phyloP scores from a whole-genome alignment of 2,113 vertebrate genomes.

The Urocitellus parryii region DNA sequence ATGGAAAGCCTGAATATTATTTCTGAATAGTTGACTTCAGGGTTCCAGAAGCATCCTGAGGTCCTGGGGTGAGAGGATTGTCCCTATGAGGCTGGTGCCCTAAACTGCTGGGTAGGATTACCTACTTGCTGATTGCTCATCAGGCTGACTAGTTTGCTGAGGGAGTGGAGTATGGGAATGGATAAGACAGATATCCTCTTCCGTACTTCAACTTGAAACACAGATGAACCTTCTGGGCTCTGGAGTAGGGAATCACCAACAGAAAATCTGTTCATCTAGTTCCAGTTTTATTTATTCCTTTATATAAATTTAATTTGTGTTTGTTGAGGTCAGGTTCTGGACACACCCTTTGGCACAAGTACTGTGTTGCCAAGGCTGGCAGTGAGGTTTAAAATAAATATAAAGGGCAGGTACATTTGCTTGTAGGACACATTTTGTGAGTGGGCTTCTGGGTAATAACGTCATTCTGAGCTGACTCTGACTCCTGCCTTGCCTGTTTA shows the following conservation, averaged over 20 bases:
- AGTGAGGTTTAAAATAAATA: neutral
- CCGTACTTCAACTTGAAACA: neutral
- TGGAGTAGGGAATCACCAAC: neutral
- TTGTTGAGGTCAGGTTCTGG: slow-evolving; percentile 28
- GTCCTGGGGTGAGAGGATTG: neutral
- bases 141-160: neutral
- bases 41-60: neutral
- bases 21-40: neutral
- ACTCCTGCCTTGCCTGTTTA: neutral
- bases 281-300: slow-evolving; percentile 38
- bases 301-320: neutral
- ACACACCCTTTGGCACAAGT: neutral
- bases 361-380: neutral
- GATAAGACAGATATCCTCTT: neutral
- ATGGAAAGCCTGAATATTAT: no score
- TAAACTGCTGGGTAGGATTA: neutral
- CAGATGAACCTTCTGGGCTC: neutral
- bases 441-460: neutral
- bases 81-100: neutral
- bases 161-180: neutral
- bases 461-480: neutral
- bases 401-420: neutral
- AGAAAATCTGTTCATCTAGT: neutral
- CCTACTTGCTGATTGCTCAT: neutral
- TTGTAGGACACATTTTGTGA: slow-evolving; percentile 5